Conservation (phyloP, 2,888 invertebrate species). For the Lumbricus terrestris region DNA sequence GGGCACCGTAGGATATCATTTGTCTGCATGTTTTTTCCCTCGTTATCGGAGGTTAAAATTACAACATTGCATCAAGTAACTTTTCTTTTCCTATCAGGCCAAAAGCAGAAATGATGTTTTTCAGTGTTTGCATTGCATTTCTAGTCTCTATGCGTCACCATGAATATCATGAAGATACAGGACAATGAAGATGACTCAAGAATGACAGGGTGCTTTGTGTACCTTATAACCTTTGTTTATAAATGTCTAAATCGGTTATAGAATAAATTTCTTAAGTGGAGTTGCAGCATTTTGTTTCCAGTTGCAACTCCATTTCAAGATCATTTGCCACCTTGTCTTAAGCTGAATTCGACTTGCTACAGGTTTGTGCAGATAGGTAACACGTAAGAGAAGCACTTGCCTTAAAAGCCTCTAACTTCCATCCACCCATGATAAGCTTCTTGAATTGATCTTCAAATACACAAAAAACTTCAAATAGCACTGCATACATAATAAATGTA, state of each 20-base stretch:
- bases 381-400: not conserved
- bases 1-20: too few relatives aligned
- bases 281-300: not conserved
- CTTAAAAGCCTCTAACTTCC: constrained; percentile 33
- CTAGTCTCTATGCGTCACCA: not conserved
- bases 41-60: too few relatives aligned
- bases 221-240: not conserved
- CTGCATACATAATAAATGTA: not conserved
- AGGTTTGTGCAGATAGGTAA: too few relatives aligned
- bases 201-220: too few relatives aligned
- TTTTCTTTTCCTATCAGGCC: too few relatives aligned
- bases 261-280: not conserved
- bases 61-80: too few relatives aligned
- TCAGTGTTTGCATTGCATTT: not conserved
- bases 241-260: not conserved
- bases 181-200: too few relatives aligned
- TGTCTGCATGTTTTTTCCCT: not conserved
- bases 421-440: constrained; percentile 25
- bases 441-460: not conserved
- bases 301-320: not conserved
- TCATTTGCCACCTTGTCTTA: too few relatives aligned
- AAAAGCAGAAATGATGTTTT: too few relatives aligned
- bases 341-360: too few relatives aligned
- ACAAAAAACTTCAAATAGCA: not conserved
- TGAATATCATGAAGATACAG: not conserved